These are phyloP conservation scores for Actinopyga echinites DNA, from an alignment of 53 echinoderm and acorn worm genomes.

Conservation along the genomic window DNA sequence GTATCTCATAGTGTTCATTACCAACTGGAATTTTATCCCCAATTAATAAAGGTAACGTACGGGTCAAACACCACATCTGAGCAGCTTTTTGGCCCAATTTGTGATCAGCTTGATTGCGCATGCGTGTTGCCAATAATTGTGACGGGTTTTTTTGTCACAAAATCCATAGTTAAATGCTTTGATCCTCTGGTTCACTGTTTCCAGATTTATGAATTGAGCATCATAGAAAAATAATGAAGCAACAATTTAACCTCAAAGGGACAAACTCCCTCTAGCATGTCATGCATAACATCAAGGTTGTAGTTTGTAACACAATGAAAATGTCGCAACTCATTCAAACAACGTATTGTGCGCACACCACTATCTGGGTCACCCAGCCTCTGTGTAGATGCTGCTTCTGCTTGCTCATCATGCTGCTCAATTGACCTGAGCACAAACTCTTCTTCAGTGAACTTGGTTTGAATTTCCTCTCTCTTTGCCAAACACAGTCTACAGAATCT, in stretches of 20 bases:
- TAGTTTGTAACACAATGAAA: constrained; percentile 56
- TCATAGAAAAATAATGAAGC: constrained; percentile 42
- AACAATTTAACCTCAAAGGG: constrained; percentile 66
- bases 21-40: constrained; percentile 51
- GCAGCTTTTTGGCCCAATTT: constrained; percentile 72
- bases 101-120: constrained; percentile 59
- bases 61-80: constrained; percentile 66
- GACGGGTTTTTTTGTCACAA: constrained; percentile 64
- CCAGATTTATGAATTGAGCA: constrained; percentile 42
- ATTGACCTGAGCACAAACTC: constrained; percentile 63
- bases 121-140: background rate
- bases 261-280: constrained; percentile 62
- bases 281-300: constrained; percentile 72
- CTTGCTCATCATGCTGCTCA: constrained; percentile 52
- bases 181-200: constrained; percentile 44
- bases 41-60: constrained; percentile 61
- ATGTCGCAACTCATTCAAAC: constrained; percentile 38
- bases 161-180: constrained; percentile 52
- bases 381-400: constrained; percentile 30
- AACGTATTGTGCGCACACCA: constrained; percentile 42
- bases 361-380: constrained; percentile 44
- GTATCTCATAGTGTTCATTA: constrained; percentile 43
- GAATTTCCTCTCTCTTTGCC: constrained; percentile 36
- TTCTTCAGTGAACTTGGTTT: constrained; percentile 53
- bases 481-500: constrained; percentile 60